These are phyloP conservation scores for Tarsius wallacei DNA, from an alignment of 2,797 vertebrate species.

Conservation along the genomic window DNA sequence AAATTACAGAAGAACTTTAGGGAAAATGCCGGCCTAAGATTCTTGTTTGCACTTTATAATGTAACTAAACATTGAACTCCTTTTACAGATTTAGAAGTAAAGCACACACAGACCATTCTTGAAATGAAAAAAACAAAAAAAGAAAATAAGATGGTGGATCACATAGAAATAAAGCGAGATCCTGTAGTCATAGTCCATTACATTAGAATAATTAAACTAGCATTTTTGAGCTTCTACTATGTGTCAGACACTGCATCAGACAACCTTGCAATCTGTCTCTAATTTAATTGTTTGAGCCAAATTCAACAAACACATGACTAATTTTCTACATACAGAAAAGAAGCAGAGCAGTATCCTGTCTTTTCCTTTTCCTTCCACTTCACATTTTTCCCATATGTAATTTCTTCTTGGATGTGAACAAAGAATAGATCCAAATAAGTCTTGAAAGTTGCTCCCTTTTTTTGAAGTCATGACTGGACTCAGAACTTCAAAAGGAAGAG, in stretches of 20 bases:
- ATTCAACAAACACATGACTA: not conserved
- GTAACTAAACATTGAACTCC: not conserved
- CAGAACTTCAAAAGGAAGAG: conserved; percentile 29
- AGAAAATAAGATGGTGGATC: not conserved
- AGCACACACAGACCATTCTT: not conserved
- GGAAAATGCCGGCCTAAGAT: not conserved
- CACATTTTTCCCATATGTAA: not conserved
- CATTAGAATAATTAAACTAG: not conserved
- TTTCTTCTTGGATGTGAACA: conserved; percentile 17
- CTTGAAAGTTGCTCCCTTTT: not conserved
- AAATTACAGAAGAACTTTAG: conserved; percentile 33
- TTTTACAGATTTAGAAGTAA: not conserved
- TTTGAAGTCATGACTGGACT: conserved; percentile 25
- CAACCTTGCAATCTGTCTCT: not conserved
- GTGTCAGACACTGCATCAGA: not conserved
- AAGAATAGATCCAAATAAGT: not conserved
- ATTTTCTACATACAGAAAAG: conserved; percentile 48
- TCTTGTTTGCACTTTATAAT: not conserved
- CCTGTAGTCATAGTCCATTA: not conserved
- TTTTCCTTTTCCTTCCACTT: not conserved
- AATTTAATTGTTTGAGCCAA: not conserved
- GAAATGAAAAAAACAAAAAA: conserved; percentile 17
- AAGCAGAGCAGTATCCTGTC: not conserved
- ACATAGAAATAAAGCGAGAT: not conserved
- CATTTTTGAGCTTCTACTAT: not conserved